Percentiles rank a stretch among this genome's conserved stretches.
Conservation (phyloP, 2,797 vertebrate species). For the Carcharodon carcharias region DNA sequence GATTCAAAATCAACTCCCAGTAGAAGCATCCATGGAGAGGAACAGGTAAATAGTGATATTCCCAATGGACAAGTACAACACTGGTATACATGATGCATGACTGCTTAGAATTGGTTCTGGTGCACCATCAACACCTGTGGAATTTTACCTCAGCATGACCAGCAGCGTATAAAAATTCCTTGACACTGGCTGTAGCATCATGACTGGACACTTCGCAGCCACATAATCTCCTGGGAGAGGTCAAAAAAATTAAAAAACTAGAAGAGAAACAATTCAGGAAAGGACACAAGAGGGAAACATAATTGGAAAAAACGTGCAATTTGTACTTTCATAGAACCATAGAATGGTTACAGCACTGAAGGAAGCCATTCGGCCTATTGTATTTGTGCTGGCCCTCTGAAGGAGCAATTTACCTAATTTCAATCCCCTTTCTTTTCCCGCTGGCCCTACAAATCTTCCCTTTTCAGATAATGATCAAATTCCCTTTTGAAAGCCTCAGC, state of each 20-base stretch:
- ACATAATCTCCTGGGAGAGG: background rate
- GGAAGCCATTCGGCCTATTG: background rate
- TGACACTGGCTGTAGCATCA: background rate
- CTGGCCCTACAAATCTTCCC: background rate
- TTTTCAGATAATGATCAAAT: background rate
- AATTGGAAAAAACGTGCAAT: background rate
- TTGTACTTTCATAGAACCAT: background rate
- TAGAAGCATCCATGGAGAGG: background rate
- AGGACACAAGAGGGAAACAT: background rate
- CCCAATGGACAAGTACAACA: background rate
- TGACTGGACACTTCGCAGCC: background rate
- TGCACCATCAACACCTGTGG: background rate
- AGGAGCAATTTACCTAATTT: background rate
- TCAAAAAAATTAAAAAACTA: too few relatives aligned
- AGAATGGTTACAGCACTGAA: background rate
- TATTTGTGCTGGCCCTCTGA: background rate
- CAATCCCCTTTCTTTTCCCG: background rate
- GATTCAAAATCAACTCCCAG: background rate
- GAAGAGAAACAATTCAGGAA: background rate
- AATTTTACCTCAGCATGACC: background rate
- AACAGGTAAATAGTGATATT: background rate
- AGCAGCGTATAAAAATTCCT: background rate
- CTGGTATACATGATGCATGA: background rate
- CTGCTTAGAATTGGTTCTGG: background rate
- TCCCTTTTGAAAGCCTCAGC: too few relatives aligned